A percentile compares a stretch with the other conserved stretches of the same genome.
phyloP scores from a whole-genome alignment of 2,888 invertebrate species.

The Blera fallax region DNA sequence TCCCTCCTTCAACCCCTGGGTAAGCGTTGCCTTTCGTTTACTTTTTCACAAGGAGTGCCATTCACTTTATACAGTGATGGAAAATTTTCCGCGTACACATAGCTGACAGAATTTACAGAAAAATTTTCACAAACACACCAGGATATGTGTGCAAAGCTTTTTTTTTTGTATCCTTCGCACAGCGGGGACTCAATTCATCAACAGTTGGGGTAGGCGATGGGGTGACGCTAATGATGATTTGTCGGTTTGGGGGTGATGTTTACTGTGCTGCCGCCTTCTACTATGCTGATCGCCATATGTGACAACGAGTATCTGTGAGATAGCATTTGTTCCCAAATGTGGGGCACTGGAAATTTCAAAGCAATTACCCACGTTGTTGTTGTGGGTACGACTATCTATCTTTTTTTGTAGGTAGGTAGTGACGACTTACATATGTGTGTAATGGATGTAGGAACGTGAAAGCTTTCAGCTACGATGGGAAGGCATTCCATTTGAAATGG shows the following conservation, averaged over 20 bases:
- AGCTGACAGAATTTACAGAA: conserved; percentile 19
- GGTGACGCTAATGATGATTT: conserved; percentile 50
- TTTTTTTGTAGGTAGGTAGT: not conserved
- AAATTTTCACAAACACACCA: conserved; percentile 17
- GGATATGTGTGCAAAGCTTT: not conserved
- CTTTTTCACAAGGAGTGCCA: conserved; percentile 30
- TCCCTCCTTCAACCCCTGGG: not conserved
- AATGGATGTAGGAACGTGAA: not conserved
- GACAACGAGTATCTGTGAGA: not conserved
- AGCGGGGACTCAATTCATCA: conserved; percentile 39
- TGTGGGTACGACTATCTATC: not conserved
- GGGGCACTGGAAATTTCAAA: not conserved
- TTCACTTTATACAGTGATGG: not conserved
- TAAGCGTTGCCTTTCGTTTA: not conserved
- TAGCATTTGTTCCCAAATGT: not conserved
- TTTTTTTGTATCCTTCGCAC: not conserved
- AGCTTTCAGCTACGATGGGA: not conserved
- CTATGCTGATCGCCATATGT: not conserved
- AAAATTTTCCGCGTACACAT: conserved; percentile 17
- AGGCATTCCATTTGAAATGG: conserved; percentile 6
- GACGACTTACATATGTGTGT: not conserved
- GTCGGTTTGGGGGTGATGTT: conserved; percentile 12
- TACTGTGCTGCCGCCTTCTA: not conserved
- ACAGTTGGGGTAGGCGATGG: conserved; percentile 48
- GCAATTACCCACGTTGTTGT: conserved; percentile 15